Base-by-base conservation (phyloP, 2,113 vertebrate species). In the Alectura lathami region DNA sequence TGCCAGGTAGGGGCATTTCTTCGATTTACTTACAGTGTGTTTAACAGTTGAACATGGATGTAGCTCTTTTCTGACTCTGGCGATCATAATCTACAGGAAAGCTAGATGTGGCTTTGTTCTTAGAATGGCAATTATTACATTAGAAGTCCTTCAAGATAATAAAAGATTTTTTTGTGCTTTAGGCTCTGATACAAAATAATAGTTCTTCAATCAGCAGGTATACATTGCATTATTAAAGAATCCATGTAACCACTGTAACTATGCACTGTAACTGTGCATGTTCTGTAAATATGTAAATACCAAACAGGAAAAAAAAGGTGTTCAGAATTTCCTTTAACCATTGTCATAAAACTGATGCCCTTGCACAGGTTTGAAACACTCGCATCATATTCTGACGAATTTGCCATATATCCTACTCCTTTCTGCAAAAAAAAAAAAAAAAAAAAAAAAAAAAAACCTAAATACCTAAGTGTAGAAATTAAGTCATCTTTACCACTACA, bases 401-500 rank as follows among this genome's bases (percentile, higher is more conserved):
- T 89, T 63, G 4, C 23, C 10, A 18, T 23, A 26, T n/a, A 86
- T 27, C n/a, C 69, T 57, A 53, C 82, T 9, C 18, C 12, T 89
- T 87, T 75, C 21, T 23, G 18, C 60, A 36, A 54, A 59, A 77
- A 63, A 59, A 88, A 68, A 29, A 83, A 53, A 6, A 45, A 83
- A 59, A 12, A n/a, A 51, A 59, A 18, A 13, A n/a, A 32, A 77
- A 6, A 83, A 45, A 36, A 63, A 38, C 76, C 67, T 88, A 85
- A 86, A 80, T 62, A 93, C 93, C 89, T 90, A 47, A 91, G 45
- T 45, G 36, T 75, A 95, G 91, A 77, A 92, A 96, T 67, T 66
- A 86, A 95, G 95, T 85, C 63, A 80, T 95, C 91, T 89, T 95
- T 91, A 96, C 76, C 54, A 88, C 70, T 38, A 81, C 64, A 70